These are phyloP conservation scores for Hyphantria cunea DNA, from an alignment of 1,140 invertebrate species.

Conservation along the genomic window DNA sequence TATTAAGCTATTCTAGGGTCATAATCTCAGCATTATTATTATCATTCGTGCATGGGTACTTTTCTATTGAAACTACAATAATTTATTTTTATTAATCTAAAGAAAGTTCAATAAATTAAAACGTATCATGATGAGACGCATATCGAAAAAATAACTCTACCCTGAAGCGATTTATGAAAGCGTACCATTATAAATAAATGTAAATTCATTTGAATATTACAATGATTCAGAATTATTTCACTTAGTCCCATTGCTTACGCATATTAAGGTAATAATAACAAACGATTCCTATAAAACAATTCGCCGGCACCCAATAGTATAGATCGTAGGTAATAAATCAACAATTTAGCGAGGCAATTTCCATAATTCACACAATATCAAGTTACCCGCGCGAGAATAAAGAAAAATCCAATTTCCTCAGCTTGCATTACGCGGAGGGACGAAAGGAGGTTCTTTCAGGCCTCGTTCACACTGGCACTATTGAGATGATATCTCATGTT, in stretches of 20 bases:
- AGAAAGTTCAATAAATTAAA: no score
- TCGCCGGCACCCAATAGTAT: slow-evolving; percentile 50
- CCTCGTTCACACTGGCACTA: slow-evolving; percentile 41
- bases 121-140: no score
- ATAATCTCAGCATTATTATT: no score
- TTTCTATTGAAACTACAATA: no score
- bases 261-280: slow-evolving; percentile 7
- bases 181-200: no score
- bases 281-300: slow-evolving; percentile 27
- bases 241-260: background rate
- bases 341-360: slow-evolving; percentile 74
- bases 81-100: no score
- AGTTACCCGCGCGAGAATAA: slow-evolving; percentile 63
- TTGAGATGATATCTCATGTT: slow-evolving; percentile 9
- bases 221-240: no score
- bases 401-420: slow-evolving; percentile 72
- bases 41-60: no score
- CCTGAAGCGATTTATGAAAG: no score
- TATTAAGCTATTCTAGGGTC: background rate
- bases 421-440: slow-evolving; percentile 57
- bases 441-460: slow-evolving; percentile 39
- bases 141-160: no score
- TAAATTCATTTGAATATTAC: no score
- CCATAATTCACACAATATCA: slow-evolving; percentile 79
- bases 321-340: slow-evolving; percentile 69